Conservation (phyloP, 2,888 invertebrate species). For the Caenorhabditis sp. region DNA sequence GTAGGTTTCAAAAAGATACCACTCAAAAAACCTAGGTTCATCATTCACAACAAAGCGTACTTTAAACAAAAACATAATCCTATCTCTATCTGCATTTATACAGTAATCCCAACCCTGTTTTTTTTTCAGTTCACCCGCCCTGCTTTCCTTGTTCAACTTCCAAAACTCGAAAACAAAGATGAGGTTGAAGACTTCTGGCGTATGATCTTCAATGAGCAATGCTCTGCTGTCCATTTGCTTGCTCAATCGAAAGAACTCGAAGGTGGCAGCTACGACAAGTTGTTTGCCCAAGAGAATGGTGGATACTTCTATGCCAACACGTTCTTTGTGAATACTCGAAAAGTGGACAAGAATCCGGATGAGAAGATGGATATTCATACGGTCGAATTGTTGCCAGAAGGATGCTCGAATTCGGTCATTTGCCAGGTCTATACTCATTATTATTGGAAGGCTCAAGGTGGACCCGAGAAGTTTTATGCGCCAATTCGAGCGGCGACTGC, state of each 20-base stretch:
- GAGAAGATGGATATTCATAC: conserved; percentile 20
- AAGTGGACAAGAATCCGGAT: conserved; percentile 22
- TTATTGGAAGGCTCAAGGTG: conserved; percentile 6
- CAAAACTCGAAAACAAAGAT: conserved; percentile 18
- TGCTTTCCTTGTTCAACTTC: conserved; percentile 27
- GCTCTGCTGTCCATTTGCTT: conserved; percentile 26
- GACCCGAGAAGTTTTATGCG: conserved; percentile 10
- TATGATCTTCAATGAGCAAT: conserved; percentile 30
- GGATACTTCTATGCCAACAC: conserved; percentile 28
- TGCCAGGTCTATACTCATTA: conserved; percentile 5
- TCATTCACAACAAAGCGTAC: too few species aligned
- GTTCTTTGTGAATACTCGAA: conserved; percentile 33
- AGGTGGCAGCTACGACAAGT: conserved; percentile 14
- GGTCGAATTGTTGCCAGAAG: conserved; percentile 35
- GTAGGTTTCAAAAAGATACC: too few species aligned
- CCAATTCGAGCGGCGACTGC: neutral
- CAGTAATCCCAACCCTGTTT: too few species aligned
- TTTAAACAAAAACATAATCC: too few species aligned
- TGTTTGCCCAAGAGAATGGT: conserved; percentile 24
- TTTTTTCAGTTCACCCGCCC: conserved; percentile 29
- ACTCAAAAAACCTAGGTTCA: too few species aligned
- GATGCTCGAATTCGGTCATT: conserved; percentile 18
- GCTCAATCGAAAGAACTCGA: conserved; percentile 23
- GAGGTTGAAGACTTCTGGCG: conserved; percentile 39
- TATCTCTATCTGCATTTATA: too few species aligned